phyloP scores from a whole-genome alignment of 2,888 invertebrate genomes.

The Stenichneumon culpator region DNA sequence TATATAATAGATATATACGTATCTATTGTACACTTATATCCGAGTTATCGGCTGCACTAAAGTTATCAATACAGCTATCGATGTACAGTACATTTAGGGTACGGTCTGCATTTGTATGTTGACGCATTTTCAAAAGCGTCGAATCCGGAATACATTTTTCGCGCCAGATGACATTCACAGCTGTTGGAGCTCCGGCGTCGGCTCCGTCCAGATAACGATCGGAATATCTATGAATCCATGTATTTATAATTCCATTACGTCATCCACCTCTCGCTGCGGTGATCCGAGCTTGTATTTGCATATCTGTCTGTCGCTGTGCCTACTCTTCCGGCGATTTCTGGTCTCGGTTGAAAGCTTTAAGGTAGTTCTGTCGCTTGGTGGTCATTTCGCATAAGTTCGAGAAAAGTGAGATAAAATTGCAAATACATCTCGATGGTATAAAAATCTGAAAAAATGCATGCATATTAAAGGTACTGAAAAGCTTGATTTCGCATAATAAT shows the following conservation, averaged over 20 bases:
- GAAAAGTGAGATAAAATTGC: too few relatives aligned
- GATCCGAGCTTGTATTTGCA: conserved; percentile 22
- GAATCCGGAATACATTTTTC: conserved; percentile 26
- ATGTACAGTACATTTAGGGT: too few relatives aligned
- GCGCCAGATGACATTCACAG: conserved; percentile 38
- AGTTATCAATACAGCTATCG: too few relatives aligned
- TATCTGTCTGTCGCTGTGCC: conserved; percentile 1
- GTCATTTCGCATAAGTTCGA: too few relatives aligned
- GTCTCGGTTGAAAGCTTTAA: neutral
- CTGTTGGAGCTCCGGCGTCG: neutral
- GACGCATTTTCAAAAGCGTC: conserved; percentile 56
- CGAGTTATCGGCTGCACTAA: too few relatives aligned
- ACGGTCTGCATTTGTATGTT: conserved; percentile 10
- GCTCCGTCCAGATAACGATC: neutral
- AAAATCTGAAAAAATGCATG: too few relatives aligned
- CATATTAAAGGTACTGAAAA: too few relatives aligned
- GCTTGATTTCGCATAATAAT: too few relatives aligned
- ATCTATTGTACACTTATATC: too few relatives aligned
- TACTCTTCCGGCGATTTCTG: neutral
- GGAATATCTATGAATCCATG: conserved; percentile 43
- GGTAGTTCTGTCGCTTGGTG: too few relatives aligned
- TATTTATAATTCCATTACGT: conserved; percentile 21
- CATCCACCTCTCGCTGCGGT: neutral
- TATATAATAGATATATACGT: too few relatives aligned
- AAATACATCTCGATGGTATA: too few relatives aligned